A percentile compares a stretch with the other conserved stretches of the same genome.
phyloP scores from a whole-genome alignment of 2,797 vertebrate genomes.

The Steatocranus sp. region DNA sequence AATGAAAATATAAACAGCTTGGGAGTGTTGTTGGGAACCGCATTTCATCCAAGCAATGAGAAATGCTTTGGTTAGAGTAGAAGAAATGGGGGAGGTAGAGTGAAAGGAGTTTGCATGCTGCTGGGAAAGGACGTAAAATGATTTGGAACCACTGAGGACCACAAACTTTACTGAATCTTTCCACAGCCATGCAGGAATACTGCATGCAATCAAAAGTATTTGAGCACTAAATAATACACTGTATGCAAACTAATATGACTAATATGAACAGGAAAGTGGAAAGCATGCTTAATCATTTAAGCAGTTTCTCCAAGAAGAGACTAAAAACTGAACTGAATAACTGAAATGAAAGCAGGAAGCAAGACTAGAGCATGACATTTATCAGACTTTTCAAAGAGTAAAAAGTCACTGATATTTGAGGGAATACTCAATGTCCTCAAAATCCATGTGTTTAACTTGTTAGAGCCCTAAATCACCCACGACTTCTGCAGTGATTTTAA shows the following conservation, averaged over 20 bases:
- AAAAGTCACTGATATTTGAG: not conserved
- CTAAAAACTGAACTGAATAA: not conserved
- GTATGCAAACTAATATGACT: not conserved
- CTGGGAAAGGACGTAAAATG: slow-evolving; percentile 1
- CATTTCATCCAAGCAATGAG: slow-evolving; percentile 46
- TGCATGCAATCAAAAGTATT: slow-evolving; percentile 41
- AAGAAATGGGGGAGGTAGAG: slow-evolving; percentile 8
- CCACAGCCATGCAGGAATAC: slow-evolving; percentile 24
- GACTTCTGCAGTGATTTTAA: slow-evolving; percentile 7
- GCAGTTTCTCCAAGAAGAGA: slow-evolving; percentile 4
- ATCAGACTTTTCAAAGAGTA: not conserved
- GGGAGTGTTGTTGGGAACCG: slow-evolving; percentile 43
- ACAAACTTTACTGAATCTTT: slow-evolving; percentile 17
- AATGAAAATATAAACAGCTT: slow-evolving; percentile 69
- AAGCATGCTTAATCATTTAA: slow-evolving; percentile 40
- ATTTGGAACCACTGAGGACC: slow-evolving; percentile 30
- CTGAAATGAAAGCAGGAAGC: slow-evolving; percentile 4
- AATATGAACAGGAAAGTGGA: not conserved
- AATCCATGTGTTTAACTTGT: not conserved
- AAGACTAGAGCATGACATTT: not conserved
- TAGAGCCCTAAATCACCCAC: not conserved
- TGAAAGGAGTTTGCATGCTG: slow-evolving; percentile 56
- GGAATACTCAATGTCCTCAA: not conserved
- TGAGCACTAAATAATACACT: slow-evolving; percentile 9
- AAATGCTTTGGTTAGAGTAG: slow-evolving; percentile 47